Base-by-base conservation (phyloP, 1,140 invertebrate species). In the Trinorchestia longiramus region DNA sequence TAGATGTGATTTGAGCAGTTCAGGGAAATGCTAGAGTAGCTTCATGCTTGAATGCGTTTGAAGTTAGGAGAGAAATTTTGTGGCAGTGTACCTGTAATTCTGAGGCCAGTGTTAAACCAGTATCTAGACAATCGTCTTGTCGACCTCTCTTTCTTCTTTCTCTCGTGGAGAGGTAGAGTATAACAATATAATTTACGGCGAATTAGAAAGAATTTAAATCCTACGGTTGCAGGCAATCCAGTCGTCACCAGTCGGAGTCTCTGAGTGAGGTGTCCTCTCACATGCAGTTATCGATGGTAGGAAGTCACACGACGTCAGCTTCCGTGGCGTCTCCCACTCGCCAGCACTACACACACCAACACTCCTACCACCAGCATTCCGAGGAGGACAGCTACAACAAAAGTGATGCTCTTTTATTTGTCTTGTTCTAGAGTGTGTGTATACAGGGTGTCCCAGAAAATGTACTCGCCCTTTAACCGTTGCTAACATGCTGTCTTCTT, bases 291-390 rank as follows among this genome's bases (percentile, higher is more conserved):
- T 41, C 88, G 0, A 41, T 90, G 36, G 88, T 42, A 41, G 43
- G 88, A 3, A 90, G 41, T 41, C 43, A 11, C 88, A 94, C 43
- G 36, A n/a, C 44, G 43, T 11, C 92, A 8, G 92, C 43, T 40
- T 94, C 92, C 8, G 43, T 45, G 40, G 92, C 92, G 8, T 94
- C 92, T 19, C 92, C 92, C 92, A 94, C 92, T 44, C 92, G 92
- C 43, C 92, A 94, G 92, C 92, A 44, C 44, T 94, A 94, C 44
- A 94, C 92, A 11, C 43, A 44, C 44, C 43, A 44, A 23, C 92
- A 94, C 44, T 43, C 92, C 43, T 94, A 94, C 92, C 92, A 94
- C 92, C 92, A 94, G n/a, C 44, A 94, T 44, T 94, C 92, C 36
- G 92, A 94, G 41, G 92, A 94, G 41, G 92, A 94, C 92, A 17